phyloP scores from a whole-genome alignment of 1,140 invertebrate genomes.

The Philotrypesis tridentata region DNA sequence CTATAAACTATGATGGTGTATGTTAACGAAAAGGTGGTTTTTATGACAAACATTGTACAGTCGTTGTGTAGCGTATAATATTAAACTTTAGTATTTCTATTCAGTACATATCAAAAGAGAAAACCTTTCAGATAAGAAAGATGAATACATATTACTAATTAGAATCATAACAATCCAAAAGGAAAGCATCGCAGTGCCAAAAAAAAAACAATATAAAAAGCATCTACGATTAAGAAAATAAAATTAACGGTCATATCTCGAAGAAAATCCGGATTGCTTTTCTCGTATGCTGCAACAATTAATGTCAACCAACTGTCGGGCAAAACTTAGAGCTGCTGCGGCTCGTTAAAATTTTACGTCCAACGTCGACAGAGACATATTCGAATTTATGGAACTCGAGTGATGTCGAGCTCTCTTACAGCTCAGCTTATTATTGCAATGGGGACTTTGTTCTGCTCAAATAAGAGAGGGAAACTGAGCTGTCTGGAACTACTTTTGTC shows the following conservation, averaged over 20 bases:
- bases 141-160: no score
- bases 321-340: not conserved
- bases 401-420: not conserved
- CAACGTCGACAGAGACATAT: not conserved
- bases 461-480: not conserved
- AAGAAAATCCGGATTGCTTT: not conserved
- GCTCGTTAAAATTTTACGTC: not conserved
- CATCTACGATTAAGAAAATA: not conserved
- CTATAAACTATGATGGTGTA: no score
- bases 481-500: not conserved
- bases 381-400: not conserved
- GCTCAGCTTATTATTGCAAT: not conserved
- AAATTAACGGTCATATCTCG: not conserved
- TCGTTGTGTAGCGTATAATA: no score
- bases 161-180: no score
- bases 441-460: not conserved
- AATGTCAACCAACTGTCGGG: no score
- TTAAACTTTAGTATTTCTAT: no score
- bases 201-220: not conserved
- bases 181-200: no score
- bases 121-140: no score
- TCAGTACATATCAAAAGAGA: no score
- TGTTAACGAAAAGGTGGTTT: no score
- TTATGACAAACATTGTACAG: no score
- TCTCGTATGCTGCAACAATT: not conserved